A percentile compares a stretch with the other conserved stretches of the same genome.
Conservation (phyloP, 2,888 invertebrate genomes). For the Dugesia japonica region DNA sequence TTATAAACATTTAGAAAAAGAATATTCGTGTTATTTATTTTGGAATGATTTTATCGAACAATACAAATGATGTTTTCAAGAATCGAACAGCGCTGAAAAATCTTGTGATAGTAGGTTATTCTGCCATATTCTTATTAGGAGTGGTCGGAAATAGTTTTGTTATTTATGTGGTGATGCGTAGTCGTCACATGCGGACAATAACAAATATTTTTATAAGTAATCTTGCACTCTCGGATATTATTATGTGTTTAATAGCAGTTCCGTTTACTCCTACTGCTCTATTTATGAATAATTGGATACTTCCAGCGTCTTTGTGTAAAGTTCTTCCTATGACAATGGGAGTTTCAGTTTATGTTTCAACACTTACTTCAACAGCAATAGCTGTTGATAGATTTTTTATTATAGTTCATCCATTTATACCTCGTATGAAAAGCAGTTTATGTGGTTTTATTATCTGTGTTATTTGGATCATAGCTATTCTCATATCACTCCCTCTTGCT, state of each 20-base stretch:
- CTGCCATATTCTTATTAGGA: slow-evolving; percentile 68
- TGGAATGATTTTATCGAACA: not conserved
- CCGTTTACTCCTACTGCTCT: slow-evolving; percentile 89
- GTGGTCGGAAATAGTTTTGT: slow-evolving; percentile 55
- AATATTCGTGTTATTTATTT: too few relatives aligned
- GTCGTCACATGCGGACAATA: slow-evolving; percentile 87
- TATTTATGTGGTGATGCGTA: slow-evolving; percentile 78
- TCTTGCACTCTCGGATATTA: slow-evolving; percentile 77
- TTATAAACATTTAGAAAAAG: not conserved
- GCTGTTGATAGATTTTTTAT: slow-evolving; percentile 91
- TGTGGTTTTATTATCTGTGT: slow-evolving; percentile 68
- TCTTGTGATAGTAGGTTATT: slow-evolving; percentile 61
- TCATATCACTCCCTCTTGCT: slow-evolving; percentile 76
- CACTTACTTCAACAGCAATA: slow-evolving; percentile 82
- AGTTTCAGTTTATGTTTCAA: slow-evolving; percentile 87
- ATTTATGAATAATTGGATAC: slow-evolving; percentile 75
- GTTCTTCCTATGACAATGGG: slow-evolving; percentile 66
- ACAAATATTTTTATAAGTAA: slow-evolving; percentile 93
- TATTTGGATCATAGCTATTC: slow-evolving; percentile 73
- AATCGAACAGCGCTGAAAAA: not conserved
- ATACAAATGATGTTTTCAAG: not conserved
- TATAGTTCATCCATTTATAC: slow-evolving; percentile 80
- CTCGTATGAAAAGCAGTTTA: slow-evolving; percentile 70
- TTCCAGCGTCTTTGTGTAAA: slow-evolving; percentile 75
- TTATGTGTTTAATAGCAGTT: slow-evolving; percentile 76